Evolutionary conservation across 2,888 invertebrate species (phyloP).

Genomic region (Amphipyra tragopoginis): DNA sequence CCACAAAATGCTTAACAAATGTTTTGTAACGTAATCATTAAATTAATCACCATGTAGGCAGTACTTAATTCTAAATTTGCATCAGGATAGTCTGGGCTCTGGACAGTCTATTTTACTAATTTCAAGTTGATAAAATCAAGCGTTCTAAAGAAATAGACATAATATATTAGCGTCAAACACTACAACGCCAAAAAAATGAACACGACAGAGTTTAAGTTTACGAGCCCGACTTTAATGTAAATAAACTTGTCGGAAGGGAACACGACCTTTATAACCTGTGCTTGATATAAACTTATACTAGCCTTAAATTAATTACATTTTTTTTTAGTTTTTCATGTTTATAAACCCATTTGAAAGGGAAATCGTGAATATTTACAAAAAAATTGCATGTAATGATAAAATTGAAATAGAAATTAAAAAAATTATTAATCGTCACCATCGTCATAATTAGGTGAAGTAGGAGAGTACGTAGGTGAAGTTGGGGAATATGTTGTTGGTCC

Average conservation of each 20-base stretch:
- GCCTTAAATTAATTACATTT: constrained; percentile 33
- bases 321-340: constrained; percentile 10
- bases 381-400: constrained; percentile 20
- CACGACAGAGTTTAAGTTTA: neutral
- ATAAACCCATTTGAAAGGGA: constrained; percentile 14
- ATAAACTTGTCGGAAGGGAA: too few relatives aligned
- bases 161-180: constrained; percentile 11
- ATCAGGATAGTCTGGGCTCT: constrained; percentile 41
- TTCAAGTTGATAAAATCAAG: constrained; percentile 22
- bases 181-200: constrained; percentile 11
- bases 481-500: constrained; percentile 89
- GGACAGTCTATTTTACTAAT: constrained; percentile 20
- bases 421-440: constrained; percentile 85
- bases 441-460: constrained; percentile 92
- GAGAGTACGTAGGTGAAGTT: constrained; percentile 87
- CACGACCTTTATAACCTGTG: too few relatives aligned
- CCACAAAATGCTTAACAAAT: constrained; percentile 51
- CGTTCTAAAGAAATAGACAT: constrained; percentile 4
- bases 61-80: constrained; percentile 31
- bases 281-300: constrained; percentile 41
- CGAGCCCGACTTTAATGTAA: too few relatives aligned
- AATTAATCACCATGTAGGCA: constrained; percentile 16
- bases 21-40: constrained; percentile 32
- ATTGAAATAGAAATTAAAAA: constrained; percentile 30
- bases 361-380: constrained; percentile 54